Percentiles rank a stretch among this genome's conserved stretches.
Evolutionary conservation across 2,888 invertebrate species (phyloP).

Genomic region (Mechanitis messenoides): DNA sequence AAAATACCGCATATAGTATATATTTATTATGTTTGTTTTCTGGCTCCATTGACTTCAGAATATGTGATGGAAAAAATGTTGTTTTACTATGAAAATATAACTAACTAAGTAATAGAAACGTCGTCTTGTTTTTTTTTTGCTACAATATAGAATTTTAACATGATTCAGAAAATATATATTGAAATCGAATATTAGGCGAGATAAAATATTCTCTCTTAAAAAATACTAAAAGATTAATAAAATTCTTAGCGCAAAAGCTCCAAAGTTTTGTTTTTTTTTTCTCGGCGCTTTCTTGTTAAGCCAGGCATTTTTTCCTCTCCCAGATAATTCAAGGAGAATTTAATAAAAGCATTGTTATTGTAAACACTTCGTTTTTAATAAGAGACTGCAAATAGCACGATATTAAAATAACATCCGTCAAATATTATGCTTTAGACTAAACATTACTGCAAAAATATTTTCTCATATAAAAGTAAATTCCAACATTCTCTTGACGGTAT

Average conservation of each 20-base stretch:
- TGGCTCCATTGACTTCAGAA: no score
- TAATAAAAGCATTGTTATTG: conserved; percentile 68
- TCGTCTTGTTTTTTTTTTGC: no score
- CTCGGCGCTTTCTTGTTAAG: conserved; percentile 51
- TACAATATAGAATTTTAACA: neutral
- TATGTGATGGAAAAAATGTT: no score
- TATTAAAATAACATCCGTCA: conserved; percentile 15
- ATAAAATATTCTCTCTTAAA: conserved; percentile 8
- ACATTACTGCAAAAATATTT: no score
- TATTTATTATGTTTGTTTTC: no score
- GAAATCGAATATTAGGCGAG: neutral
- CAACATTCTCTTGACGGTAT: no score
- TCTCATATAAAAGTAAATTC: no score
- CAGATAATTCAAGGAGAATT: conserved; percentile 67
- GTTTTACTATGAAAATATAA: no score
- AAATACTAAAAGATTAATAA: conserved; percentile 63
- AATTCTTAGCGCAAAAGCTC: conserved; percentile 61
- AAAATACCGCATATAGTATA: no score
- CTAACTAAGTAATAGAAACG: no score
- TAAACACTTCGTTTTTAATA: conserved; percentile 30
- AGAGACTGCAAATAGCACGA: conserved; percentile 19
- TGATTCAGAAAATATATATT: neutral
- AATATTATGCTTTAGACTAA: no score
- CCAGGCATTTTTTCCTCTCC: conserved; percentile 55
- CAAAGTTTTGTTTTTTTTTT: conserved; percentile 55